These are phyloP conservation scores for Limnothrissa miodon DNA, from an alignment of 2,113 vertebrate genomes.

Conservation along the genomic window DNA sequence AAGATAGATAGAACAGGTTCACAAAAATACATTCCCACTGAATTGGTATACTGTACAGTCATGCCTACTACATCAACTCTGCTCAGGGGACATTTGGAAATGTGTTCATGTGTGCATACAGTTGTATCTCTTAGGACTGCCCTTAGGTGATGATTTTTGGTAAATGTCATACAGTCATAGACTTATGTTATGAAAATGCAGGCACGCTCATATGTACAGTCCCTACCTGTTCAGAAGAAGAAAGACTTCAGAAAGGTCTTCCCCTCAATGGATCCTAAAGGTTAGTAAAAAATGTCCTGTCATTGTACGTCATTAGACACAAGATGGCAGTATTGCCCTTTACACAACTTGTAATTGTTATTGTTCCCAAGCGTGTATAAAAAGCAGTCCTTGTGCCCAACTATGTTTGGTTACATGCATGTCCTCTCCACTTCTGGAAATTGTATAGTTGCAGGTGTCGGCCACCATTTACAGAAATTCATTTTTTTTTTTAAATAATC, in stretches of 20 bases:
- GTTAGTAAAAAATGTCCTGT: slow-evolving; percentile 28
- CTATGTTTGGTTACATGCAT: too few relatives aligned
- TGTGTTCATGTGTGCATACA: too few relatives aligned
- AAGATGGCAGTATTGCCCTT: neutral
- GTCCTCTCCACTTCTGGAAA: too few relatives aligned
- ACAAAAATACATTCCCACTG: too few relatives aligned
- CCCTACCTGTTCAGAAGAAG: slow-evolving; percentile 71
- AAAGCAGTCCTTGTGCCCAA: neutral
- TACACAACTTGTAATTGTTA: neutral
- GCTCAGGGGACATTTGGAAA: too few relatives aligned
- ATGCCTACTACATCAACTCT: too few relatives aligned
- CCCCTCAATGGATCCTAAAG: slow-evolving; percentile 59
- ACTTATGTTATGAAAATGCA: slow-evolving; percentile 40
- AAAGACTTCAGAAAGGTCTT: slow-evolving; percentile 73
- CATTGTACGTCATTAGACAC: neutral
- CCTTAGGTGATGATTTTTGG: neutral
- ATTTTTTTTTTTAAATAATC: too few relatives aligned
- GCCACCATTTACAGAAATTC: too few relatives aligned
- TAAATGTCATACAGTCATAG: neutral
- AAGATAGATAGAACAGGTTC: too few relatives aligned
- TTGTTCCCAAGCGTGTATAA: neutral
- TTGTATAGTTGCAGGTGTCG: too few relatives aligned
- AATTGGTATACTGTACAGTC: too few relatives aligned
- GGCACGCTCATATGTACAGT: slow-evolving; percentile 72
- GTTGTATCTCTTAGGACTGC: neutral